Percentiles rank a stretch among this genome's conserved stretches.
phyloP scores from a whole-genome alignment of 2,113 vertebrate species.

The Bufo bufo region DNA sequence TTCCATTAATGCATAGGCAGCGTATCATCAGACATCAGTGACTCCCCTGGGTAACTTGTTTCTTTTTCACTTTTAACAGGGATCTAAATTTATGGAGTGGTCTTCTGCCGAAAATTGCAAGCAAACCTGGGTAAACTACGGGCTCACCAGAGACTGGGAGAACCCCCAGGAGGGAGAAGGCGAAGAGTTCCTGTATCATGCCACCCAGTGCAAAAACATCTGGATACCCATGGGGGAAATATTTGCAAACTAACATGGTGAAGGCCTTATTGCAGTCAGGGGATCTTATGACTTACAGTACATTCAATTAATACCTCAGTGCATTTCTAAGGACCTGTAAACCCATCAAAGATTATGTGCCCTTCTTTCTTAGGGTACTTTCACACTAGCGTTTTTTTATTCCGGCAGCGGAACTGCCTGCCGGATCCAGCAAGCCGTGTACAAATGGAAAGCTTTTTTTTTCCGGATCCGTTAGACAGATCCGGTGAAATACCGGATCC shows the following conservation, averaged over 20 bases:
- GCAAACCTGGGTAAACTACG: constrained; percentile 74
- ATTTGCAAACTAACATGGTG: constrained; percentile 60
- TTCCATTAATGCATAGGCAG: no score
- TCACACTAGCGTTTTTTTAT: no score
- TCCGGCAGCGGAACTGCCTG: no score
- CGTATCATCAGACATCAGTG: neutral
- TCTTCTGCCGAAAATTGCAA: constrained; percentile 82
- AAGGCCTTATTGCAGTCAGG: neutral
- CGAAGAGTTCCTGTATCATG: constrained; percentile 76
- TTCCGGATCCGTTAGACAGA: no score
- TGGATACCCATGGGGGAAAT: constrained; percentile 85
- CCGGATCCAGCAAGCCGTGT: no score
- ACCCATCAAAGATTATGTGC: neutral
- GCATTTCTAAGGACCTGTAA: neutral
- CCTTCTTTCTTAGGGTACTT: neutral
- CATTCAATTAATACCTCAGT: neutral
- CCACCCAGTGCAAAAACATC: constrained; percentile 83
- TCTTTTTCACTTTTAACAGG: constrained; percentile 67
- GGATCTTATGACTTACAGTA: neutral
- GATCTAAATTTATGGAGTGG: constrained; percentile 83
- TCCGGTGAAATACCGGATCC: no score
- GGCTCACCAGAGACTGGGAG: constrained; percentile 64
- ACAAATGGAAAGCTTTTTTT: no score
- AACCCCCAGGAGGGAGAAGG: constrained; percentile 57
- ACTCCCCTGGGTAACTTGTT: neutral